Conservation (phyloP, 2,797 vertebrate genomes). For the Chelmon rostratus region DNA sequence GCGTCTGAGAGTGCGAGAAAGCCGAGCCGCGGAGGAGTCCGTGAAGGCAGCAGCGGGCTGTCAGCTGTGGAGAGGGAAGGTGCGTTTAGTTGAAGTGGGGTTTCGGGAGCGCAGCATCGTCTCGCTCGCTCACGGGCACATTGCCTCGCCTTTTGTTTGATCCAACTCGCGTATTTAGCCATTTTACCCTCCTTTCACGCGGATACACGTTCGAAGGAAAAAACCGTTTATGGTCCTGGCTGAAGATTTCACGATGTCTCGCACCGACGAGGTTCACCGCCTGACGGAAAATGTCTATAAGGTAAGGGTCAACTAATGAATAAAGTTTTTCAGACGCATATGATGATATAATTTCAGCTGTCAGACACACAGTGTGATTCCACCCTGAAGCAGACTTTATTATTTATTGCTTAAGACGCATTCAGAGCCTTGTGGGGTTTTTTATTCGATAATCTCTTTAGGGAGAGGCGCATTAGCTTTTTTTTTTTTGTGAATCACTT, state of each 20-base stretch:
- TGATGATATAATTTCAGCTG: background rate
- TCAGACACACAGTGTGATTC: background rate
- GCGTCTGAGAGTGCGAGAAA: background rate
- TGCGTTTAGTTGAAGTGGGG: slow-evolving; percentile 77
- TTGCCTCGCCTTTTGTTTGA: slow-evolving; percentile 46
- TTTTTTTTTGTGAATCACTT: slow-evolving; percentile 1
- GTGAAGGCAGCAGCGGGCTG: slow-evolving; percentile 72
- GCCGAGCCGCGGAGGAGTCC: background rate
- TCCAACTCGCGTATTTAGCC: slow-evolving; percentile 14
- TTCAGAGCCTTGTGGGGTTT: slow-evolving; percentile 10
- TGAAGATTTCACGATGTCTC: slow-evolving; percentile 93
- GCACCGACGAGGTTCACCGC: slow-evolving; percentile 97
- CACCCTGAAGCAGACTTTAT: background rate
- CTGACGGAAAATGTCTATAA: slow-evolving; percentile 98
- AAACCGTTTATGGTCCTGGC: slow-evolving; percentile 90
- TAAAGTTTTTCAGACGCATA: slow-evolving; percentile 72
- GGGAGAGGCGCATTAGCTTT: slow-evolving; percentile 38
- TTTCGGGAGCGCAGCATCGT: slow-evolving; percentile 63
- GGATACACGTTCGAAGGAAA: slow-evolving; percentile 74
- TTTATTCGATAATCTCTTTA: slow-evolving; percentile 33
- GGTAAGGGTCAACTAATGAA: slow-evolving; percentile 84
- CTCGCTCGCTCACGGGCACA: slow-evolving; percentile 34
- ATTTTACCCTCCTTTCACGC: slow-evolving; percentile 41
- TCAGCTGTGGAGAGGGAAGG: slow-evolving; percentile 73
- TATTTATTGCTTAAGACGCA: slow-evolving; percentile 7